phyloP scores from a whole-genome alignment of 2,888 invertebrate genomes.

The Perithous albicinctus region DNA sequence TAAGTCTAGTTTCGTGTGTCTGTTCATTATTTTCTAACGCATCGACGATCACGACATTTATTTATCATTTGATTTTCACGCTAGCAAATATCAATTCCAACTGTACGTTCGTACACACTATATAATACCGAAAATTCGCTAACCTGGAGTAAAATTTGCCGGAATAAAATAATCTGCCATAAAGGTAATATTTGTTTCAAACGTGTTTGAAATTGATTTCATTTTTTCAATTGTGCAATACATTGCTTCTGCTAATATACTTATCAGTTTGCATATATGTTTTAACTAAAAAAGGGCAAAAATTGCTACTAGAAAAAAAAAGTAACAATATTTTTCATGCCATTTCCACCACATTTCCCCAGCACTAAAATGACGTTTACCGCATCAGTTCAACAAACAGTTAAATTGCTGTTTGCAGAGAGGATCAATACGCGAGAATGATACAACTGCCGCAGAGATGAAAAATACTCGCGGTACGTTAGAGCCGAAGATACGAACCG shows the following conservation, averaged over 20 bases:
- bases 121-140: background rate
- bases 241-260: no score
- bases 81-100: background rate
- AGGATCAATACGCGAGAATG: background rate
- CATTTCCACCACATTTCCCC: background rate
- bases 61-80: background rate
- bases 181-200: no score
- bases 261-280: no score
- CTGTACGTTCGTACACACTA: background rate
- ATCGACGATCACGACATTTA: background rate
- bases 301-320: no score
- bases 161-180: background rate
- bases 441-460: slow-evolving; percentile 3
- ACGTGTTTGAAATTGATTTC: no score
- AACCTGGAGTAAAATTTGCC: background rate
- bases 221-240: no score
- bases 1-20: background rate
- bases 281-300: no score
- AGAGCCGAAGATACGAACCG: background rate
- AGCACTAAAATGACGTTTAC: slow-evolving; percentile 22
- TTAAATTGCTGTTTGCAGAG: slow-evolving; percentile 51
- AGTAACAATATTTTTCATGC: background rate
- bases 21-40: slow-evolving; percentile 16
- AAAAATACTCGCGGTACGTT: no score
- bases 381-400: slow-evolving; percentile 39